Evolutionary conservation across 2,888 invertebrate genomes (phyloP), one percentile per base, ranked within the genome.

Genomic region (Eulithis prunata): DNA sequence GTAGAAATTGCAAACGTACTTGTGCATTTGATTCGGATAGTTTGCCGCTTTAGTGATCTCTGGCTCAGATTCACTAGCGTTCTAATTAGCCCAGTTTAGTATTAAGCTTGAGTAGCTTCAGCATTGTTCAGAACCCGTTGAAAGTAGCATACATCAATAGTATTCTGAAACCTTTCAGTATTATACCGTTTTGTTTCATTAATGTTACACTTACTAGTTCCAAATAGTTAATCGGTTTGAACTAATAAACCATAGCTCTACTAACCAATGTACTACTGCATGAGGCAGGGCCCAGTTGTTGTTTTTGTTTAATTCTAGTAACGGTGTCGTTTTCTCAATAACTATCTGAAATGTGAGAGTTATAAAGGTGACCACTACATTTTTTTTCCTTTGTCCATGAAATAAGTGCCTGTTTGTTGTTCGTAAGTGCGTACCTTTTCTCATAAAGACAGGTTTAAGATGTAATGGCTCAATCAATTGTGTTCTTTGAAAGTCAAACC

Each of bases 1-100:
- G 69, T 73, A 70, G 51, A 63, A 69, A 73, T 73, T 70, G 73
- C 70, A 65, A 70, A 69, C 60, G 68, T 70, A 73, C 62, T 73
- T 71, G 68, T 56, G 66, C 66, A 63, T 69, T 71, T 68, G 67
- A 67, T 70, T 71, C 66, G 32, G 61, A 66, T 69, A 52, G 66
- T 62, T 68, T 63, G 61, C 62, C 62, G 65, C 59, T 63, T 59
- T 66, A 52, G 62, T 60, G 56, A 61, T 55, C 47, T 61, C 62
- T 58, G 10, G 54, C 64, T 64, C 52, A 43, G 59, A 68, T 68
- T 68, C 51, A 45, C 54, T 57, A 43, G 43, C 57, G 12, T 36
- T 58, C 32, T 43, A 52, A 45, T 13, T 43, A 36, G 45, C 49
- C 36, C 57, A 49, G 49, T 11, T 49, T 7, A 8, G 47, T 41